A percentile compares a stretch with the other conserved stretches of the same genome.
These are phyloP conservation scores for Ridgeia piscesae DNA, from an alignment of 1,140 invertebrate species.

Conservation along the genomic window DNA sequence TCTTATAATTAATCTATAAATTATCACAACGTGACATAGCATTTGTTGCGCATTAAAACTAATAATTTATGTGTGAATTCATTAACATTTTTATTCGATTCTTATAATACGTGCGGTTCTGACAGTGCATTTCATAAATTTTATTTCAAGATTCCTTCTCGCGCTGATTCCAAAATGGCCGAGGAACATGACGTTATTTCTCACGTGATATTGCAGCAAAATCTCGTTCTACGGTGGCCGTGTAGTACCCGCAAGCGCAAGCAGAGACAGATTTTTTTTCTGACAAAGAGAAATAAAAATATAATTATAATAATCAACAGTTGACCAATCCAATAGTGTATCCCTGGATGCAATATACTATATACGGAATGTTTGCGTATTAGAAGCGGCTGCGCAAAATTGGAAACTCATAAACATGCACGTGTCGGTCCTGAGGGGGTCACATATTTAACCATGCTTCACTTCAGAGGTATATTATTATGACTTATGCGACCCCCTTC, in stretches of 20 bases:
- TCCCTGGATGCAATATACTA: too few species aligned
- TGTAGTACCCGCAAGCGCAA: background rate
- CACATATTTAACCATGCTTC: too few species aligned
- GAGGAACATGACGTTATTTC: background rate
- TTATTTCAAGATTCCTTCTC: background rate
- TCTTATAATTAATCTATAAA: background rate
- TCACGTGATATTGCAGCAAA: background rate
- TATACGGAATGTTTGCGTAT: too few species aligned
- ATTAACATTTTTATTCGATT: background rate
- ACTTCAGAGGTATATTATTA: too few species aligned
- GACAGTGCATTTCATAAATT: background rate
- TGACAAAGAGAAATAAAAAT: too few species aligned
- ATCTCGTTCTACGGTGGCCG: background rate
- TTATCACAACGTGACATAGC: background rate
- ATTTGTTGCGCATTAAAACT: background rate
- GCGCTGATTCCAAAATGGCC: background rate
- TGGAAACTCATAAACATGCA: too few species aligned
- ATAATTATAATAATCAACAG: too few species aligned
- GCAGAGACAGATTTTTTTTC: too few species aligned
- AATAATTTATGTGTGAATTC: background rate
- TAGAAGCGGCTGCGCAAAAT: too few species aligned
- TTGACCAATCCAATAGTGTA: too few species aligned
- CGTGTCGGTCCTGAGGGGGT: too few species aligned
- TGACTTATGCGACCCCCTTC: too few species aligned
- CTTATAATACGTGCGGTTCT: background rate